Evolutionary conservation across 1,140 invertebrate genomes (phyloP).

Genomic region (Artemia franciscana): DNA sequence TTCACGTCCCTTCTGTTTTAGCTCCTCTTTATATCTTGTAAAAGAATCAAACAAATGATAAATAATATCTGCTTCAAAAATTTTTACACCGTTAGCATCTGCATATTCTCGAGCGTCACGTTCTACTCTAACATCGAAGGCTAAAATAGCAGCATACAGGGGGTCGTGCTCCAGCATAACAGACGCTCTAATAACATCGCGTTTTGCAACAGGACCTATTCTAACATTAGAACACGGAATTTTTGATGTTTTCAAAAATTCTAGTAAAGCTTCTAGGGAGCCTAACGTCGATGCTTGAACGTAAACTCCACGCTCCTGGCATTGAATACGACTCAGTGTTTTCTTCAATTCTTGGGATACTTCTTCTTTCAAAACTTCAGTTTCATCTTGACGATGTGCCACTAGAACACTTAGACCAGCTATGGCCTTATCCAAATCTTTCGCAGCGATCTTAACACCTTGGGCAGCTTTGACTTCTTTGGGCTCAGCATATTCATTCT

Average conservation of each 20-base stretch:
- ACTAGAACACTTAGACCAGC: conserved; percentile 71
- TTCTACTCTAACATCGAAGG: conserved; percentile 97
- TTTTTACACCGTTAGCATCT: conserved; percentile 75
- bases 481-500: conserved; percentile 87
- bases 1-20: conserved; percentile 76
- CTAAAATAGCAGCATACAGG: conserved; percentile 91
- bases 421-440: conserved; percentile 92
- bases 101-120: conserved; percentile 91
- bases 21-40: conserved; percentile 73
- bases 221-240: conserved; percentile 98
- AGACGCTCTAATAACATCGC: conserved; percentile 97
- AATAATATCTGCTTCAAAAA: conserved; percentile 98
- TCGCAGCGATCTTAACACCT: conserved; percentile 92
- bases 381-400: conserved; percentile 76
- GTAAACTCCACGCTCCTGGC: conserved; percentile 80
- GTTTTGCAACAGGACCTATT: conserved; percentile 97
- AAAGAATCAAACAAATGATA: conserved; percentile 99
- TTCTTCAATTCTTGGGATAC: conserved; percentile 55
- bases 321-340: conserved; percentile 72
- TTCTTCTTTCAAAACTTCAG: conserved; percentile 61
- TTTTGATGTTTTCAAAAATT: conserved; percentile 80
- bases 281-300: conserved; percentile 97
- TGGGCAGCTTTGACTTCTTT: conserved; percentile 88
- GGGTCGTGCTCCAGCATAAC: conserved; percentile 95
- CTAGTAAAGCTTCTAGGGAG: conserved; percentile 85